Percentiles rank a stretch among this genome's conserved stretches.
Conservation (phyloP, 2,113 vertebrate genomes). For the Xyliphius kryptos region DNA sequence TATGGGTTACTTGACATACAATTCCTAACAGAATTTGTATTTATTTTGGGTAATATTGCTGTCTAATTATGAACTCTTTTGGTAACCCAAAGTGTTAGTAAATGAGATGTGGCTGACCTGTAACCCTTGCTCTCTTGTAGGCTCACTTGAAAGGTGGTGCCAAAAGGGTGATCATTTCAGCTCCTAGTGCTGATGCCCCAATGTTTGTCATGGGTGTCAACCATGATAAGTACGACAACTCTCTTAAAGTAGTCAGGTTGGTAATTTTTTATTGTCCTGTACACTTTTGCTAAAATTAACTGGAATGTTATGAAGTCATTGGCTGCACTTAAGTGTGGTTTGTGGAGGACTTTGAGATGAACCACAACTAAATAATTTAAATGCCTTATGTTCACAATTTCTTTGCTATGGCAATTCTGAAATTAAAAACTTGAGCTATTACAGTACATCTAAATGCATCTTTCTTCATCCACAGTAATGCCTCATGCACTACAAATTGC, state of each 20-base stretch:
- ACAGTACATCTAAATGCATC: too few relatives aligned
- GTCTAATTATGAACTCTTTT: too few relatives aligned
- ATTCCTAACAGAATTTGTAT: too few relatives aligned
- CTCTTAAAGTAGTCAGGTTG: conserved; percentile 85
- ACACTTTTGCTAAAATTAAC: not conserved
- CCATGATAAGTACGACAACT: conserved; percentile 89
- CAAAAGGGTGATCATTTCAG: conserved; percentile 93
- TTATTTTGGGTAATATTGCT: too few relatives aligned
- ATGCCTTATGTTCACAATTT: not conserved
- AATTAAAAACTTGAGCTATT: too few relatives aligned
- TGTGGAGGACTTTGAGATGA: too few relatives aligned
- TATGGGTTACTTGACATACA: too few relatives aligned
- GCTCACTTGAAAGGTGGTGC: conserved; percentile 93
- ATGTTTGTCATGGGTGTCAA: conserved; percentile 99
- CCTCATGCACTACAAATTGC: conserved; percentile 97
- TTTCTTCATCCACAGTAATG: conserved; percentile 69
- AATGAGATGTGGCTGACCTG: too few relatives aligned
- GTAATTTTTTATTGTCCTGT: not conserved
- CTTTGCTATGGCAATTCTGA: too few relatives aligned
- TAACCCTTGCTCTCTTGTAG: too few relatives aligned
- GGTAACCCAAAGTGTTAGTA: too few relatives aligned
- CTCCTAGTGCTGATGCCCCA: conserved; percentile 91
- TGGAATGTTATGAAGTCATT: too few relatives aligned
- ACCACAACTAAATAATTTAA: not conserved
- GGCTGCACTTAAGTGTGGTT: not conserved